Evolutionary conservation across 2,888 invertebrate species (phyloP), one percentile per base, ranked within the genome.

Genomic region (Lobophora halterata): DNA sequence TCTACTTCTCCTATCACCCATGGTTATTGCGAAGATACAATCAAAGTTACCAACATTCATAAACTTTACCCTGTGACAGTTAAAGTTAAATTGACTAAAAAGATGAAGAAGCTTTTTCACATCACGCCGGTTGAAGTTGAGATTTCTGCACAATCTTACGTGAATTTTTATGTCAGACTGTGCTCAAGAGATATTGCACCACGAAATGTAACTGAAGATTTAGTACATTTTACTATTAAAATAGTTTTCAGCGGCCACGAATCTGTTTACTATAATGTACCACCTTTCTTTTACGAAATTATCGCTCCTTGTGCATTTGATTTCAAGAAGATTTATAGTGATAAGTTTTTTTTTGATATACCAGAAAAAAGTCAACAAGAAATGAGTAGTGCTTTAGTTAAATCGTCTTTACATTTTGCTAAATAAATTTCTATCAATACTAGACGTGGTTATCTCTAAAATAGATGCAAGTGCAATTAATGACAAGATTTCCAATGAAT

Each of bases 201-300:
- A 5, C 25, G 31, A 9, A 34, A 49, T 11, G 50, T 55, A 18
- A 31, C 35, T 0, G 61, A 77, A 2, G 66, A 78, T 24, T 61
- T 71, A 7, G 74, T 60, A 13, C 69, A 77, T 64, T 77, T 82
- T 48, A 80, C 78, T 2, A 53, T 83, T 13, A 76, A 85, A 68
- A 71, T 85, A 32, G 50, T 64, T 25, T 37, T 75, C 5, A 38
- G 36, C 18, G 82, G 80, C 1, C 40, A 65, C 40, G 56, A 66
- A 50, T 19, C 56, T 2, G 40, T 80, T 5, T 83, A 73, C 45
- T 37, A 52, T 10, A 66, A 75, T 45, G 58, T 71, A 1, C 79
- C 79, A 14, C 79, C 77, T 6, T 50, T 74, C 6, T 82, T 67
- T 55, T 81, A 79, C 35, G 82, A 82, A 66, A 60, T 82, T 3